These are phyloP conservation scores for Pyrgilauda ruficollis DNA, from an alignment of 2,113 vertebrate species.

Conservation along the genomic window DNA sequence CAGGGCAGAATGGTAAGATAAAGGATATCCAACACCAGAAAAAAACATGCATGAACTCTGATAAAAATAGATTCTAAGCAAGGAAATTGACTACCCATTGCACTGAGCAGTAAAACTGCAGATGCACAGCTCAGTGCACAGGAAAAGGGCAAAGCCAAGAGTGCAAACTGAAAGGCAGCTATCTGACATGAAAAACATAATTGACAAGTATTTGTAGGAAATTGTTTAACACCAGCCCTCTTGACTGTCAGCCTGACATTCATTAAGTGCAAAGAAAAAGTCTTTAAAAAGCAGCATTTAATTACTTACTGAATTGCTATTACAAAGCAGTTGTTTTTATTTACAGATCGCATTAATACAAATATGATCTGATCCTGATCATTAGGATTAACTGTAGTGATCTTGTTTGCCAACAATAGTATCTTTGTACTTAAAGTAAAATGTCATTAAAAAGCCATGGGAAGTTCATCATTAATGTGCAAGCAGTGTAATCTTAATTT, in stretches of 20 bases:
- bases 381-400: background rate
- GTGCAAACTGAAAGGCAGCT: background rate
- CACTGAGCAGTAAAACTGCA: background rate
- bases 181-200: background rate
- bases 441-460: conserved; percentile 29
- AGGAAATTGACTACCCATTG: background rate
- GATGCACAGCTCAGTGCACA: background rate
- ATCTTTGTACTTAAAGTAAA: background rate
- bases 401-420: background rate
- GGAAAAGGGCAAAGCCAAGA: background rate
- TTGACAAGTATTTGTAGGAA: background rate
- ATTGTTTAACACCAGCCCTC: background rate
- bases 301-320: conserved; percentile 9
- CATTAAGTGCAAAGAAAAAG: background rate
- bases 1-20: background rate
- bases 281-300: background rate
- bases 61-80: background rate
- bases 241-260: background rate
- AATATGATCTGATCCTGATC: background rate
- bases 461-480: background rate
- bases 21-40: background rate
- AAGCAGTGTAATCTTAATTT: conserved; percentile 12
- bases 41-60: background rate
- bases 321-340: conserved; percentile 9
- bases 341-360: background rate